phyloP scores from a whole-genome alignment of 1,140 invertebrate species.

The Drosophila asahinai region DNA sequence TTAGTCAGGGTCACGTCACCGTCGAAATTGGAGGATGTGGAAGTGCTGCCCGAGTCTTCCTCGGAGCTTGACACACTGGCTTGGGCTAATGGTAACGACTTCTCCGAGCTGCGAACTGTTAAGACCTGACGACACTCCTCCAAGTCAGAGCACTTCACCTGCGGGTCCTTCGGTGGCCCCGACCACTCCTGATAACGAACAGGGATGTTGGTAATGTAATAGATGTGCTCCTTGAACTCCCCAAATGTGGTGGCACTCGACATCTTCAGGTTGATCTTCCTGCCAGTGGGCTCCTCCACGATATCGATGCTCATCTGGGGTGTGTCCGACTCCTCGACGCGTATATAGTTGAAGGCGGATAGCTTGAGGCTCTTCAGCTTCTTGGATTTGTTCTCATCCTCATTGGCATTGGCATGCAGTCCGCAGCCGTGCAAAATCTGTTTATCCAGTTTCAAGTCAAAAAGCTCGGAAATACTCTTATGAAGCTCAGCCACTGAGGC shows the following conservation, averaged over 20 bases:
- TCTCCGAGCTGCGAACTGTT: neutral
- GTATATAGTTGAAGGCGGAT: neutral
- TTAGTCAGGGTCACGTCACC: neutral
- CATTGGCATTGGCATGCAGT: neutral
- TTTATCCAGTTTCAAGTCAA: neutral
- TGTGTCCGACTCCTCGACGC: neutral
- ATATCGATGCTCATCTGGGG: neutral
- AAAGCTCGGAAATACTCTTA: neutral
- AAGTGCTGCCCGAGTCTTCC: neutral
- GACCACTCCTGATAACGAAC: constrained; percentile 91
- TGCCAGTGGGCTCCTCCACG: constrained; percentile 53
- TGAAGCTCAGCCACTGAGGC: neutral
- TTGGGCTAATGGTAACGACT: neutral
- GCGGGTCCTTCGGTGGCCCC: constrained; percentile 86
- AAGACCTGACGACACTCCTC: neutral
- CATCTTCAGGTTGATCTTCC: constrained; percentile 91
- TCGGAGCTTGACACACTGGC: neutral
- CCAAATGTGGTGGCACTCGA: constrained; percentile 91
- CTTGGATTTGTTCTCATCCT: neutral
- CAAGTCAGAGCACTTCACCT: constrained; percentile 40
- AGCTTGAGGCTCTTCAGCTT: neutral
- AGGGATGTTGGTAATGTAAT: constrained; percentile 92
- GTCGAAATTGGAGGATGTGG: neutral
- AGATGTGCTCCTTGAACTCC: constrained; percentile 92
- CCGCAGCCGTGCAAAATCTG: constrained; percentile 4